These are phyloP conservation scores for Zaprionus kolodkinae DNA, from an alignment of 1,140 invertebrate genomes.

Conservation along the genomic window DNA sequence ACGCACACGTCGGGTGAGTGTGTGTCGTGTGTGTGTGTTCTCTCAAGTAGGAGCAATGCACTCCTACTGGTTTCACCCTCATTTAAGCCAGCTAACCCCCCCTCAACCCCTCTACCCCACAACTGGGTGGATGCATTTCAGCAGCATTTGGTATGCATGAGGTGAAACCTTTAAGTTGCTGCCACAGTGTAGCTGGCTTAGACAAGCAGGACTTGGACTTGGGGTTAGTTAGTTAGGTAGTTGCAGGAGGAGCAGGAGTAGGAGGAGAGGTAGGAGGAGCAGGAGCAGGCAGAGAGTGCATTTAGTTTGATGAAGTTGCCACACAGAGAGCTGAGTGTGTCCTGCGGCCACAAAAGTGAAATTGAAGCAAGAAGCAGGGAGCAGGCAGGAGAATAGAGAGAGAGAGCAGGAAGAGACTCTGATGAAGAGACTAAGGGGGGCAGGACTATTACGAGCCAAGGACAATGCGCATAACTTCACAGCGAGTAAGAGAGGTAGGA, in stretches of 20 bases:
- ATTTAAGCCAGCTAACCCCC: background rate
- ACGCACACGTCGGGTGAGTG: slow-evolving; percentile 38
- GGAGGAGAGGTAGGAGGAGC: too few relatives aligned
- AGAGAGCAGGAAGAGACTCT: background rate
- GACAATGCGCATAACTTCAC: slow-evolving; percentile 24
- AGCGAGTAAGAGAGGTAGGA: background rate
- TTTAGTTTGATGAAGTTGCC: slow-evolving; percentile 72
- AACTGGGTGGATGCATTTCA: slow-evolving; percentile 11
- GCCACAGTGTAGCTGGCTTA: slow-evolving; percentile 17
- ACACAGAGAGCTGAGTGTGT: slow-evolving; percentile 12
- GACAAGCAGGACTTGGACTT: slow-evolving; percentile 21
- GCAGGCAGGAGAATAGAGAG: background rate
- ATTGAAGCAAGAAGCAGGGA: slow-evolving; percentile 20
- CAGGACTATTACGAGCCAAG: slow-evolving; percentile 29
- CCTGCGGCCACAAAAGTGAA: slow-evolving; percentile 58
- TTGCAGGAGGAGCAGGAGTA: background rate
- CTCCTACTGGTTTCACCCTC: slow-evolving; percentile 39
- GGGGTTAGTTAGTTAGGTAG: slow-evolving; percentile 51
- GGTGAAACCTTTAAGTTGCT: slow-evolving; percentile 74
- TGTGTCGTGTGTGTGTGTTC: slow-evolving; percentile 26
- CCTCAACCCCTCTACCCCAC: background rate
- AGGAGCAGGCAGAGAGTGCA: slow-evolving; percentile 40
- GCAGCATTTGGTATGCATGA: slow-evolving; percentile 69
- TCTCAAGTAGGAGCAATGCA: slow-evolving; percentile 79
- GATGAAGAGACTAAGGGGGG: slow-evolving; percentile 6